These are phyloP conservation scores for Leptopilina clavipes DNA, from an alignment of 1,140 invertebrate species.

Conservation along the genomic window DNA sequence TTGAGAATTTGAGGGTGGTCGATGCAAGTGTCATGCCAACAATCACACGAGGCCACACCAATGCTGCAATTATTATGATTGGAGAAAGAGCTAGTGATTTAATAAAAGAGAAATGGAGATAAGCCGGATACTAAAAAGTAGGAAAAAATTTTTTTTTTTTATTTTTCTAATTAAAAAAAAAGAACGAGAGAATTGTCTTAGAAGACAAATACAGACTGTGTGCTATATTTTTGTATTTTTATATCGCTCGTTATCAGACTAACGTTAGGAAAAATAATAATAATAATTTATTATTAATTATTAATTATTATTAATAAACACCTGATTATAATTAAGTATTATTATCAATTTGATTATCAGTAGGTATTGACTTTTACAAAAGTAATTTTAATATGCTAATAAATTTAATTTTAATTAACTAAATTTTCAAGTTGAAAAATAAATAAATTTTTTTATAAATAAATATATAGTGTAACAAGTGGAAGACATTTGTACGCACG, in stretches of 20 bases:
- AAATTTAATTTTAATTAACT: not conserved
- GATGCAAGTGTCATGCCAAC: conserved; percentile 75
- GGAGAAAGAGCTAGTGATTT: conserved; percentile 75
- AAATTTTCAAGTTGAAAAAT: not conserved
- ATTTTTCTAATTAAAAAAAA: conserved; percentile 35
- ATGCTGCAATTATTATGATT: conserved; percentile 74
- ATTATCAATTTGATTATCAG: too few relatives aligned
- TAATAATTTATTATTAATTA: not conserved
- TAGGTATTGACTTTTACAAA: not conserved
- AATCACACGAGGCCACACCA: conserved; percentile 73
- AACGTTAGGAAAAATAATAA: too few relatives aligned
- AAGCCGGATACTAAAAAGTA: conserved; percentile 31
- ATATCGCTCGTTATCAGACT: not conserved
- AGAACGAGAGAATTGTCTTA: not conserved
- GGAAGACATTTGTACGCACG: conserved; percentile 14
- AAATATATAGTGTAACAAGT: not conserved
- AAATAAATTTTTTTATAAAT: not conserved
- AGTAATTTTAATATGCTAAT: not conserved
- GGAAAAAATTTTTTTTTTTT: not conserved
- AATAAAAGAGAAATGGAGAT: conserved; percentile 71
- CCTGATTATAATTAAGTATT: too few relatives aligned
- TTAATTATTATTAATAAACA: too few relatives aligned
- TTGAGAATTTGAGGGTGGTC: conserved; percentile 70
- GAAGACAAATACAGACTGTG: not conserved
- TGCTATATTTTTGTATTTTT: not conserved